Evolutionary conservation across 92 coral and sea anemone species (phyloP).

Genomic region (Actinernus sp.): DNA sequence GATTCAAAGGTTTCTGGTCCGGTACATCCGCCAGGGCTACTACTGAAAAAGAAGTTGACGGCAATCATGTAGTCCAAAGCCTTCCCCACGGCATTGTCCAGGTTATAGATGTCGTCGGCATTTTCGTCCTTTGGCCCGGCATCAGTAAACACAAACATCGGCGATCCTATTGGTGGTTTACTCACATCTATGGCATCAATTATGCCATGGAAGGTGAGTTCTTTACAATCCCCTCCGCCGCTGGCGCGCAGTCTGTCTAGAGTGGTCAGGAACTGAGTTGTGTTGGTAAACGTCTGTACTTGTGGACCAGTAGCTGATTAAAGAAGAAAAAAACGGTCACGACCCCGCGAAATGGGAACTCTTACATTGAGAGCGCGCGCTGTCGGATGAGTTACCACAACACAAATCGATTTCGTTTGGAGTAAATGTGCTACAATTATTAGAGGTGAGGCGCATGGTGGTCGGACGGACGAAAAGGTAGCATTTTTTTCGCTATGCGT

Average conservation of each 20-base stretch:
- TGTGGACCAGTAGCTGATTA: constrained; percentile 25
- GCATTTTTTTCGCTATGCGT: no score
- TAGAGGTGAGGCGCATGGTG: no score
- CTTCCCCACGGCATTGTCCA: constrained; percentile 64
- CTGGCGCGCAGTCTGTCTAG: constrained; percentile 29
- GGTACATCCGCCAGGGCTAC: constrained; percentile 29
- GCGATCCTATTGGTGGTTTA: constrained; percentile 44
- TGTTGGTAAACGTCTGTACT: background rate
- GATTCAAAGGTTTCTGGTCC: constrained; percentile 31
- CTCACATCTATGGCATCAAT: constrained; percentile 63
- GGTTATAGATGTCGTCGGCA: constrained; percentile 46
- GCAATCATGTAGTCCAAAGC: constrained; percentile 57
- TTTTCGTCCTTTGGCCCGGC: constrained; percentile 69
- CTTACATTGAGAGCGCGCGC: no score
- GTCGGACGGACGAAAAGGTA: no score
- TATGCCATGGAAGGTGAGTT: constrained; percentile 69
- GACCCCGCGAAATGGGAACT: background rate
- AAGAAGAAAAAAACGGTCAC: background rate
- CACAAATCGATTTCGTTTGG: no score
- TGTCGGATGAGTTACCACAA: no score
- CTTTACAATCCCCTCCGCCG: constrained; percentile 69
- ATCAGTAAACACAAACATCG: constrained; percentile 79
- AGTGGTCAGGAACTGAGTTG: constrained; percentile 13
- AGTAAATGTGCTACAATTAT: no score
- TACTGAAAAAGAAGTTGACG: constrained; percentile 72